These are phyloP conservation scores for Bufo bufo DNA, from an alignment of 2,113 vertebrate species.

Conservation along the genomic window DNA sequence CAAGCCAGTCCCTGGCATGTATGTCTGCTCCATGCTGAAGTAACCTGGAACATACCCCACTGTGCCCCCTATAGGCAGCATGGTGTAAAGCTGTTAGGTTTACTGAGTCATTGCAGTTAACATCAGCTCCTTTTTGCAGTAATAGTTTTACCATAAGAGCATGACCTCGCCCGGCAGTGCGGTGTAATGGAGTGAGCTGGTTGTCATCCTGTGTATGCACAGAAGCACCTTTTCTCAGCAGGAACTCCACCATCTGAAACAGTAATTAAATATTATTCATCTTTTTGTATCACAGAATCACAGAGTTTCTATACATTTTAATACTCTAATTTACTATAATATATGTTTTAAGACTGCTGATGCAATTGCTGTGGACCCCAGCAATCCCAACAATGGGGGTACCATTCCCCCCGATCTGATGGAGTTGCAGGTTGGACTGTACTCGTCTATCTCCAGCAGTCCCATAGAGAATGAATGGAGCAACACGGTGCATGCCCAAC, in stretches of 20 bases:
- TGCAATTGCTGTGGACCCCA: too few species aligned
- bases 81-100: constrained; percentile 53
- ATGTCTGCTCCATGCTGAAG: constrained; percentile 61
- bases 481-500: too few species aligned
- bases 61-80: constrained; percentile 35
- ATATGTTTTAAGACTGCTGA: too few species aligned
- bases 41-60: constrained; percentile 54
- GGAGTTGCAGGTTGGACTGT: too few species aligned
- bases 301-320: background rate
- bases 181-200: constrained; percentile 57
- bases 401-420: too few species aligned
- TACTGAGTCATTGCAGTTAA: constrained; percentile 55
- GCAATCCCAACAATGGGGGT: too few species aligned
- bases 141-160: background rate
- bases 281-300: background rate
- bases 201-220: constrained; percentile 51
- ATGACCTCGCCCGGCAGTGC: constrained; percentile 66
- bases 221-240: constrained; percentile 44
- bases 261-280: background rate
- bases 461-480: too few species aligned
- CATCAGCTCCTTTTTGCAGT: constrained; percentile 49
- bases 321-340: background rate
- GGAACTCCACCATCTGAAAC: constrained; percentile 60
- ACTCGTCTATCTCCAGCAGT: too few species aligned
- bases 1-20: constrained; percentile 35